Evolutionary conservation across 2,888 invertebrate genomes (phyloP).

Genomic region (Neocrepidodera transversa): DNA sequence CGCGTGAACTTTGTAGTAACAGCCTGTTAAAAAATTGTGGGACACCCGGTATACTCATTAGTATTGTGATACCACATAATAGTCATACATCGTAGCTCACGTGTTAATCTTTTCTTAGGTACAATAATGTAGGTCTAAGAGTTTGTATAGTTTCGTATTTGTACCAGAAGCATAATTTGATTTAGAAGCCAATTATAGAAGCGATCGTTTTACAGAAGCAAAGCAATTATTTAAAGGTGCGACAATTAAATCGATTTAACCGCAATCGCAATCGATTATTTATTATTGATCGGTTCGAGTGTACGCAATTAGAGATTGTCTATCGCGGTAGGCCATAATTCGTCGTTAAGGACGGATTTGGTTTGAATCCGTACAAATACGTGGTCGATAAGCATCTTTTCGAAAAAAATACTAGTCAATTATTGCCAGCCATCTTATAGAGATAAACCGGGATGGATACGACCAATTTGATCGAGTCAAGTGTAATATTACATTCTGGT

Average conservation of each 20-base stretch:
- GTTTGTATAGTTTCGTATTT: no score
- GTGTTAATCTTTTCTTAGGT: no score
- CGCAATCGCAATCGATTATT: conserved; percentile 6
- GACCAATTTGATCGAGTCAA: conserved; percentile 51
- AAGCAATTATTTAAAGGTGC: conserved; percentile 40
- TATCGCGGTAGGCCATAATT: conserved; percentile 35
- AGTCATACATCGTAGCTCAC: no score
- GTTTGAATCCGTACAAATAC: conserved; percentile 41
- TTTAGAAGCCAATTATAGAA: not conserved
- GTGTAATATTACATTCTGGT: conserved; percentile 44
- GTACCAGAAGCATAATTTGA: no score
- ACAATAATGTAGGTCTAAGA: no score
- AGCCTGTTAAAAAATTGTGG: no score
- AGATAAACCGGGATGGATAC: conserved; percentile 45
- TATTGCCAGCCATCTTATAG: conserved; percentile 43
- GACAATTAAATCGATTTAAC: conserved; percentile 16
- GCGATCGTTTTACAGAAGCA: not conserved
- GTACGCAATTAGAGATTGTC: conserved; percentile 39
- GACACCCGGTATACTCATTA: no score
- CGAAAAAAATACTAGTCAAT: conserved; percentile 45
- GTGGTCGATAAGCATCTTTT: conserved; percentile 38
- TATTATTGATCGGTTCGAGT: conserved; percentile 29
- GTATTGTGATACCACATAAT: no score
- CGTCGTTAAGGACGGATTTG: conserved; percentile 38
- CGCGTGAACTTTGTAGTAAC: no score